Percentiles rank a stretch among this genome's conserved stretches.
These are phyloP conservation scores for Cercopithecus mona DNA, from an alignment of 2,113 vertebrate genomes.

Conservation along the genomic window DNA sequence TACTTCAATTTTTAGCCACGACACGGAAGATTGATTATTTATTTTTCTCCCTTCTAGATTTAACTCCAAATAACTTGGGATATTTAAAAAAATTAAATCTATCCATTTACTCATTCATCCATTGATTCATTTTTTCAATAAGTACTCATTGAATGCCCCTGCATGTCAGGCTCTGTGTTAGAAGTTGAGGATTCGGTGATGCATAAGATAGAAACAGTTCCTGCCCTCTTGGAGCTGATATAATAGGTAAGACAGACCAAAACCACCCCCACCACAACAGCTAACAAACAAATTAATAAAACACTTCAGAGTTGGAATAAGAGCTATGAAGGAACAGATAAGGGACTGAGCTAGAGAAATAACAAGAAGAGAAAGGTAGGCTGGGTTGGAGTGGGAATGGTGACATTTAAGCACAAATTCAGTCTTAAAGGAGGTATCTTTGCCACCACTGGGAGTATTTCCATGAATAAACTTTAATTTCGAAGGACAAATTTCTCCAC, in stretches of 20 bases:
- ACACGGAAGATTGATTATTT: not conserved
- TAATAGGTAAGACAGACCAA: conserved; percentile 28
- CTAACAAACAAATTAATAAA: conserved; percentile 27
- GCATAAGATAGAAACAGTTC: not conserved
- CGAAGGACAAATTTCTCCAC: not conserved
- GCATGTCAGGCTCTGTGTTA: not conserved
- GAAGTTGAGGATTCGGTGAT: not conserved
- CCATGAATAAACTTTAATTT: conserved; percentile 32
- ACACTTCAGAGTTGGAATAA: conserved; percentile 16
- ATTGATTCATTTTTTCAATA: conserved; percentile 15
- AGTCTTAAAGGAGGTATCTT: not conserved
- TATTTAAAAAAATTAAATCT: not conserved
- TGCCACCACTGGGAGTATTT: not conserved
- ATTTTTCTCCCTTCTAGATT: not conserved
- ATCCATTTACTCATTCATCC: not conserved
- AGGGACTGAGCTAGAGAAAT: not conserved
- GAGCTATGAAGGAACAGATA: not conserved
- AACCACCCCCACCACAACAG: not conserved
- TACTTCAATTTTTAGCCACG: conserved; percentile 16
- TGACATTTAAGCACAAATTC: not conserved
- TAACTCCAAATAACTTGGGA: not conserved
- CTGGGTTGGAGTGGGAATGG: not conserved
- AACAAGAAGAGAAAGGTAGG: not conserved
- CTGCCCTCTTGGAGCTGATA: not conserved
- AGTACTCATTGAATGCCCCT: not conserved